Percentiles rank a stretch among this genome's conserved stretches.
These are phyloP conservation scores for Apaloderma vittatum DNA, from an alignment of 2,113 vertebrate species.

Conservation along the genomic window DNA sequence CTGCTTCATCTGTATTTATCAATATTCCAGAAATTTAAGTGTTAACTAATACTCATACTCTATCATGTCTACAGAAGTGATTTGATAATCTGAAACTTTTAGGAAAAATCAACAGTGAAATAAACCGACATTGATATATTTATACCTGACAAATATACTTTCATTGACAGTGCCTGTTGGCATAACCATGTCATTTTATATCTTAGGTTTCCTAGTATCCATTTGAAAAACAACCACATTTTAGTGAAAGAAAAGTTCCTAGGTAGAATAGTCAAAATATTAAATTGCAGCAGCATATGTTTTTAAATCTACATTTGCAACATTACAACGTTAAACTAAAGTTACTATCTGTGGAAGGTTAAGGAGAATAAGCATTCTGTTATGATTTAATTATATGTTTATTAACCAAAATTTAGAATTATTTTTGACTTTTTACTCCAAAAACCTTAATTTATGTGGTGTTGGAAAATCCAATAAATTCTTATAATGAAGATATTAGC, in stretches of 20 bases:
- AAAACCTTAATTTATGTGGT: neutral
- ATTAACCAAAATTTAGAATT: neutral
- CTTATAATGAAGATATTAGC: neutral
- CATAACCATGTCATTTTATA: neutral
- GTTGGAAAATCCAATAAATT: neutral
- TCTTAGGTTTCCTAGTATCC: neutral
- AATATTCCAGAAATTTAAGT: neutral
- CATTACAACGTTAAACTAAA: neutral
- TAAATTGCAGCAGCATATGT: neutral
- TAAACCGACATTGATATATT: neutral
- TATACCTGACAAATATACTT: neutral
- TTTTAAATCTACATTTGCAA: neutral
- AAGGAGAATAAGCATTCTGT: neutral
- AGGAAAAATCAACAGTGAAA: neutral
- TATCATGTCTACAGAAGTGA: neutral
- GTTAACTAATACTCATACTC: neutral
- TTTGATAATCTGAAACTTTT: neutral
- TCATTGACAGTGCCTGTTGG: neutral
- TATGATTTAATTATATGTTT: neutral
- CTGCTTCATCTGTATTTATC: neutral
- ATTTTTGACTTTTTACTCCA: neutral
- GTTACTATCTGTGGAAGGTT: neutral
- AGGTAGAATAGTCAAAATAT: neutral
- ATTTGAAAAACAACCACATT: neutral
- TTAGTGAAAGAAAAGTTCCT: neutral